Evolutionary conservation across 37 sponge, comb jelly and placozoan genomes (phyloP).

Genomic region (Chondrosia reniformis): DNA sequence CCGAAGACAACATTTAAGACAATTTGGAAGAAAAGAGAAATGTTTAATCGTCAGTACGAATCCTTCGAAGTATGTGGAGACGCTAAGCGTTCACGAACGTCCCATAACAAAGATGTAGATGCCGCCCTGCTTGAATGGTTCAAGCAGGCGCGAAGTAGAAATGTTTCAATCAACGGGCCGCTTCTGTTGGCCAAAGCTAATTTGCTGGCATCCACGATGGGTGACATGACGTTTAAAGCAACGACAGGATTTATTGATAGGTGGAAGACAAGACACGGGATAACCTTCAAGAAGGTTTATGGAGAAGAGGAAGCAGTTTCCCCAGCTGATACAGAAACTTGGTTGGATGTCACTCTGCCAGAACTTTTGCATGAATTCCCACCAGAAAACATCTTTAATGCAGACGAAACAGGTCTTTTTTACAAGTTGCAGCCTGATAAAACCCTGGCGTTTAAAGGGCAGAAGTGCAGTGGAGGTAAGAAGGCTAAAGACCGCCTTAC

Average conservation of each 20-base stretch:
- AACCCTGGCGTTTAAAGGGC: slow-evolving; percentile 16
- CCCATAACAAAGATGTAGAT: too few relatives aligned
- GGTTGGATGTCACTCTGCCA: slow-evolving; percentile 12
- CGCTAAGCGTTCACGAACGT: too few relatives aligned
- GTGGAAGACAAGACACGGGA: slow-evolving; percentile 21
- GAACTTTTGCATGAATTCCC: slow-evolving; percentile 1
- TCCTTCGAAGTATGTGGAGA: too few relatives aligned
- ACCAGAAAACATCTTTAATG: slow-evolving; percentile 16
- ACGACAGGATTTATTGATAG: slow-evolving; percentile 22
- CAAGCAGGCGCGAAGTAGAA: slow-evolving; percentile 1
- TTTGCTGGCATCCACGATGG: neutral
- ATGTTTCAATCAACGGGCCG: neutral
- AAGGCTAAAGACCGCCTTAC: slow-evolving; percentile 16
- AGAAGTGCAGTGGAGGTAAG: slow-evolving; percentile 14
- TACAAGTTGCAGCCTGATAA: slow-evolving; percentile 15
- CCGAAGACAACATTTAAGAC: neutral
- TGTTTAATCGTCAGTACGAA: too few relatives aligned
- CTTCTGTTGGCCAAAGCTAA: slow-evolving; percentile 19
- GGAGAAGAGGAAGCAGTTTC: slow-evolving; percentile 12
- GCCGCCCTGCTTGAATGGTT: too few relatives aligned
- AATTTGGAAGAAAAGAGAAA: slow-evolving; percentile 21
- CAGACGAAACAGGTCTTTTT: slow-evolving; percentile 19
- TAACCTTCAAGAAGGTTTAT: slow-evolving; percentile 18
- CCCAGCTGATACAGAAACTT: neutral
- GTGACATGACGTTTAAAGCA: slow-evolving; percentile 1